A percentile compares a stretch with the other conserved stretches of the same genome.
phyloP scores from a whole-genome alignment of 2,113 vertebrate genomes.

The Hemiscyllium ocellatum region DNA sequence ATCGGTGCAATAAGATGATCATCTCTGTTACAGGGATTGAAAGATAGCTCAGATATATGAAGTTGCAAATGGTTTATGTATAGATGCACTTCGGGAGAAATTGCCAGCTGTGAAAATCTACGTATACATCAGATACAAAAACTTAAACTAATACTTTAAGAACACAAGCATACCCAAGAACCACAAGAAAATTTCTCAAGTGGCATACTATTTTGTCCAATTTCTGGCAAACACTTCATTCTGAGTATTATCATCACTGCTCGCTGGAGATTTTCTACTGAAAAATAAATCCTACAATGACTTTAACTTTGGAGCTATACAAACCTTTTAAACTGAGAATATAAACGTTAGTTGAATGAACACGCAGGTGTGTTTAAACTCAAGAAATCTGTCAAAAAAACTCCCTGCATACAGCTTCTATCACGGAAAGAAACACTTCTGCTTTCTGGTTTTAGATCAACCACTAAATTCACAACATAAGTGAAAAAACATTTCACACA shows the following conservation, averaged over 20 bases:
- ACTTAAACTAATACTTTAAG: background rate
- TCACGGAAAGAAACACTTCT: slow-evolving; percentile 34
- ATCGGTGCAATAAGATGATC: background rate
- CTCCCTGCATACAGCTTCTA: background rate
- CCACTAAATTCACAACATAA: background rate
- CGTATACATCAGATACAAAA: background rate
- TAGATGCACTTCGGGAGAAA: background rate
- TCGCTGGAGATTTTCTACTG: background rate
- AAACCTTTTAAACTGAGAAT: background rate
- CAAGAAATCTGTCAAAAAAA: background rate
- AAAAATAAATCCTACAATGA: background rate
- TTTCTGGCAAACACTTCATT: background rate
- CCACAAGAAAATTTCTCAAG: background rate
- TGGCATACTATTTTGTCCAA: background rate
- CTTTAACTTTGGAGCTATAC: background rate
- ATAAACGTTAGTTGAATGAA: background rate
- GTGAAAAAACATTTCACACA: background rate
- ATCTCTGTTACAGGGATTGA: background rate
- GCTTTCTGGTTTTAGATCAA: slow-evolving; percentile 15
- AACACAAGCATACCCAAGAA: background rate
- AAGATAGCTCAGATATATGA: background rate
- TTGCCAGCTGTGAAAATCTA: background rate
- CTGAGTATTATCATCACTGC: background rate
- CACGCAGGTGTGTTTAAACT: slow-evolving; percentile 10
- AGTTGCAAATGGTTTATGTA: background rate